Conservation (phyloP, 2,888 invertebrate species). For the Mactromeris polynyma region DNA sequence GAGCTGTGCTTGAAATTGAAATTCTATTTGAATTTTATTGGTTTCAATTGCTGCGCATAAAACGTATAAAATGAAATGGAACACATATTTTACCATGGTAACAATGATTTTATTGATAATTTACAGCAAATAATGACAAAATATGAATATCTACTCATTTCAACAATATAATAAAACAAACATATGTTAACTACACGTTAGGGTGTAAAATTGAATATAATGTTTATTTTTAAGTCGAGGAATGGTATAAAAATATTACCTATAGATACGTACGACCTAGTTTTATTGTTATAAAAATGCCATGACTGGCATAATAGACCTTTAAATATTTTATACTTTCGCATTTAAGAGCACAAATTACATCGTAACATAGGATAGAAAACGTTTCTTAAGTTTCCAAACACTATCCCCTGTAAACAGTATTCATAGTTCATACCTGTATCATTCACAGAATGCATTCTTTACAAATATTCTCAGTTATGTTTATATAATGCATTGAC, state of each 20-base stretch:
- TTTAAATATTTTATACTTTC: too few species aligned
- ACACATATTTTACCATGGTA: conserved; percentile 43
- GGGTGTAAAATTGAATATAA: not conserved
- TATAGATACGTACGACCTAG: too few species aligned
- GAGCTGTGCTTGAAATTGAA: not conserved
- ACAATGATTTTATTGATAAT: conserved; percentile 63
- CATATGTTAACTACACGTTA: not conserved
- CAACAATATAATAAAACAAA: conserved; percentile 41
- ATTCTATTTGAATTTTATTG: not conserved
- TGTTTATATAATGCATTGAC: too few species aligned
- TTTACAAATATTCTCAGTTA: not conserved
- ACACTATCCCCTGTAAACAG: not conserved
- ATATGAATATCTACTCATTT: conserved; percentile 55
- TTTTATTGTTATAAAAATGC: too few species aligned
- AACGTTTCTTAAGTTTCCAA: too few species aligned
- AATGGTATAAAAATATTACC: too few species aligned
- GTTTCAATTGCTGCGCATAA: not conserved
- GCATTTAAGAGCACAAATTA: too few species aligned
- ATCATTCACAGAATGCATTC: not conserved
- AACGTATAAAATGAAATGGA: conserved; percentile 9
- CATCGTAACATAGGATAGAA: too few species aligned
- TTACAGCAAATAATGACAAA: conserved; percentile 52
- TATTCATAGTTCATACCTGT: not conserved
- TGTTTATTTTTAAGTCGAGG: too few species aligned
- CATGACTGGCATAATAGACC: too few species aligned